These are phyloP conservation scores for Drosophila varians DNA, from an alignment of 1,140 invertebrate species.

Conservation along the genomic window DNA sequence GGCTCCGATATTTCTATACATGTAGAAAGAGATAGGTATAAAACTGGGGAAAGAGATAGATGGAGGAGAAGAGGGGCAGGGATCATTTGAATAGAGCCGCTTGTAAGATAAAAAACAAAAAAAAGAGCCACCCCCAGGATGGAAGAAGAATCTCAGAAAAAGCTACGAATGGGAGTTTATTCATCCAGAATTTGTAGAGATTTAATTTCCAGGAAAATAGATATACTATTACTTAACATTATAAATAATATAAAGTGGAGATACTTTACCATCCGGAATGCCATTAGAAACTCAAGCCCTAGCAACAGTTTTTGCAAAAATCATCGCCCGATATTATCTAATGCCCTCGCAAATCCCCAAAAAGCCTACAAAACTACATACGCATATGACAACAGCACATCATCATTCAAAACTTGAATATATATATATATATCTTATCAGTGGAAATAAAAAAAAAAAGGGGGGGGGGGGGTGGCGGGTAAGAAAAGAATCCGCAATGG, in stretches of 20 bases:
- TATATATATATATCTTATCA: slow-evolving; percentile 61
- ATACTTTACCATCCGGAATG: neutral
- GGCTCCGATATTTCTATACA: slow-evolving; percentile 44
- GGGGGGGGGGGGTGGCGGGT: neutral
- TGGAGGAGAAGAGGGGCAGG: neutral
- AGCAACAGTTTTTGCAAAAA: neutral
- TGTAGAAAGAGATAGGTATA: neutral
- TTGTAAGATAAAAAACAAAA: neutral
- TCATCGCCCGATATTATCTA: slow-evolving; percentile 64
- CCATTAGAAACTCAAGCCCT: neutral
- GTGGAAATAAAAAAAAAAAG: no score
- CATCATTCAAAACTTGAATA: slow-evolving; percentile 66
- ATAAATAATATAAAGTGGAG: no score
- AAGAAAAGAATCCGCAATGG: slow-evolving; percentile 6
- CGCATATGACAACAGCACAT: slow-evolving; percentile 73
- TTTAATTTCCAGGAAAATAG: no score
- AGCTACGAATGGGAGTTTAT: no score
- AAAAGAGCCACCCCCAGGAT: neutral
- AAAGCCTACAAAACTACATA: slow-evolving; percentile 34
- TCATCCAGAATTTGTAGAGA: no score
- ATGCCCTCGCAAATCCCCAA: slow-evolving; percentile 68
- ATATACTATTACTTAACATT: no score
- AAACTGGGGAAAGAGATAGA: neutral
- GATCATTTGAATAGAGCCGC: neutral
- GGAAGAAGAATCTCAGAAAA: no score